phyloP scores from a whole-genome alignment of 2,888 invertebrate genomes.

The Lasioglossum vierecki region DNA sequence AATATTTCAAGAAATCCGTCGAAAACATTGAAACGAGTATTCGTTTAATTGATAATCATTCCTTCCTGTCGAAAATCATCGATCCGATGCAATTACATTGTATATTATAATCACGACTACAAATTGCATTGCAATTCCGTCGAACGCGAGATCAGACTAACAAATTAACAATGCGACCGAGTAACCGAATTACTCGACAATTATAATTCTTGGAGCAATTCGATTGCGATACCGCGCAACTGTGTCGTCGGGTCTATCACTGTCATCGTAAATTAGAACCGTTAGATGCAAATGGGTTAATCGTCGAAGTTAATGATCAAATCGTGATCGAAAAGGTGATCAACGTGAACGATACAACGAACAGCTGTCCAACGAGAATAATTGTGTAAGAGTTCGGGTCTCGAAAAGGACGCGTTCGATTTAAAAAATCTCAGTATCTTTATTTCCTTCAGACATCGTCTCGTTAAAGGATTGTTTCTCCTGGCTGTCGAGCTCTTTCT shows the following conservation, averaged over 20 bases:
- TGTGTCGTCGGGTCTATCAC: neutral
- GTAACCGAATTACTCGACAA: neutral
- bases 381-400: conserved; percentile 6
- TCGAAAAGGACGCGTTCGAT: conserved; percentile 49
- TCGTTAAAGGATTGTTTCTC: conserved; percentile 40
- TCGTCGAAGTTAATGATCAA: neutral
- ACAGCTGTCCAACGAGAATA: neutral
- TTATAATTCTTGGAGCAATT: conserved; percentile 1
- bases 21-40: neutral
- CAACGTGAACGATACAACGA: neutral
- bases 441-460: conserved; percentile 60
- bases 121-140: neutral
- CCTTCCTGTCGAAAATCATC: neutral
- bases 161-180: neutral
- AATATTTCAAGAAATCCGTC: neutral
- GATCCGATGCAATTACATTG: neutral
- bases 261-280: neutral
- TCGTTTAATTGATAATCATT: neutral
- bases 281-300: neutral
- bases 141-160: neutral
- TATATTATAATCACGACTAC: neutral
- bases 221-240: neutral
- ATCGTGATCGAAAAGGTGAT: neutral
- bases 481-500: conserved; percentile 30
- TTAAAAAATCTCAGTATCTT: conserved; percentile 67